Evolutionary conservation across 2,113 vertebrate species (phyloP).

Genomic region (Chiloscyllium plagiosum): DNA sequence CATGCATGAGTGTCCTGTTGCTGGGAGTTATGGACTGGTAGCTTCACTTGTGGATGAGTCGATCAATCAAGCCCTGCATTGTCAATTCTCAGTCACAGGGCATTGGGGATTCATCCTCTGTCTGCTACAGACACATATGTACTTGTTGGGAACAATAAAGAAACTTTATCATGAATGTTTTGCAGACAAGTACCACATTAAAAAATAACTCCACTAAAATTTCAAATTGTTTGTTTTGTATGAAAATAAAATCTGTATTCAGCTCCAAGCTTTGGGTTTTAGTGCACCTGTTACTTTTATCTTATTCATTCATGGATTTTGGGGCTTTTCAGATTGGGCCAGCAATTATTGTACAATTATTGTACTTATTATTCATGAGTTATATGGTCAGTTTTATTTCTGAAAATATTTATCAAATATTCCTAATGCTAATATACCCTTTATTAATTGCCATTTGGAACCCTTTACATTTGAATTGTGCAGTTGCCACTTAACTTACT

Average conservation of each 20-base stretch:
- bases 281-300: background rate
- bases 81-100: background rate
- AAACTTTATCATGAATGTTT: background rate
- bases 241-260: background rate
- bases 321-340: no score
- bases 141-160: background rate
- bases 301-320: no score
- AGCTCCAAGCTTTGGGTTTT: background rate
- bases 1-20: background rate
- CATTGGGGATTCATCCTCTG: background rate
- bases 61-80: background rate
- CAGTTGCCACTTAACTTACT: background rate
- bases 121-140: background rate
- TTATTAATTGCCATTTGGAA: background rate
- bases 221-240: background rate
- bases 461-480: background rate
- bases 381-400: background rate
- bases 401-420: background rate
- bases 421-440: background rate
- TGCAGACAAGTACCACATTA: background rate
- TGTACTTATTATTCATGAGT: background rate
- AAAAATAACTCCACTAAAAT: background rate
- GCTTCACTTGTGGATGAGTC: background rate
- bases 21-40: background rate
- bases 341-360: no score